Base-by-base conservation (phyloP, 2,888 invertebrate species). In the Athalia rosae region DNA sequence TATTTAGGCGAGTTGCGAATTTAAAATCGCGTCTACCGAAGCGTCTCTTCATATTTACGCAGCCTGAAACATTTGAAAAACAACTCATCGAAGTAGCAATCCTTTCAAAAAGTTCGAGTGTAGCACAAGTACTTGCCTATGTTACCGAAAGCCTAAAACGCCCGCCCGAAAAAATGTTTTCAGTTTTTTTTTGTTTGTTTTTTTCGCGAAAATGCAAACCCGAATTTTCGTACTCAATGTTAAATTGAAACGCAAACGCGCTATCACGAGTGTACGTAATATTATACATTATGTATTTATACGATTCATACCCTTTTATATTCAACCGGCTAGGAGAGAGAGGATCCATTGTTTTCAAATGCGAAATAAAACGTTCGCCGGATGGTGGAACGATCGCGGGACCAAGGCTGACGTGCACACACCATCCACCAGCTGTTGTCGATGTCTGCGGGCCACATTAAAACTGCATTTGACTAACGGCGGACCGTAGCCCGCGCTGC, bases 391-490 rank as follows among this genome's bases (percentile, higher is more conserved):
- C 71, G 15, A 71, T 58, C 50, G 71, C n/a, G 50, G 53, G 6
- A 71, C 45, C 58, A 45, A 58, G 56, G 45, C 56, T 13, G 13
- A 71, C 28, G 13, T n/a, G 45, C 58, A 28, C 28, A 28, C 28
- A 1, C 28, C 28, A 28, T 67, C 28, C 45, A 71, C 56, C 71
- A 71, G 71, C 58, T 71, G 71, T 71, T 71, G 28, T 50, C 67
- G 45, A 45, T 71, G 56, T 71, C 45, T 56, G 56, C n/a, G n/a
- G n/a, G 71, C 71, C 56, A 43, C 56, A 58, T 71, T 71, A 71
- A 71, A 71, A 71, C 56, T 71, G 58, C 71, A 71, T 71, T 71
- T 71, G 56, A 71, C 56, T 56, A 71, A 71, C 71, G 56, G 71
- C 56, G 56, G 45, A 56, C 56, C 69, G 41, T 13, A 9, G 71